Evolutionary conservation across 1,140 invertebrate genomes (phyloP).

Genomic region (Apis laboriosa): DNA sequence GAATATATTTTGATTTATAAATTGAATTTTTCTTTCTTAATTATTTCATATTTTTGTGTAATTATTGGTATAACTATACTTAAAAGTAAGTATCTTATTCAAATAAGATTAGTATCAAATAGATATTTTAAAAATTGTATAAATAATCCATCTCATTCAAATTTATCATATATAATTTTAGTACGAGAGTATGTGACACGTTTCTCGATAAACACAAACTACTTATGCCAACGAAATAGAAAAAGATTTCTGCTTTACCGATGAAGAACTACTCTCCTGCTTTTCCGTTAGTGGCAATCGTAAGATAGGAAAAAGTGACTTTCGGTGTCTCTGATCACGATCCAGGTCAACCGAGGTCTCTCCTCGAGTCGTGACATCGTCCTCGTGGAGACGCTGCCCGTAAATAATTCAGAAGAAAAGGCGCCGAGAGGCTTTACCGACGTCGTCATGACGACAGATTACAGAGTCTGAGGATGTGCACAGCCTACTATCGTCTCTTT

Average conservation of each 20-base stretch:
- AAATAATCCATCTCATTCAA: too few relatives aligned
- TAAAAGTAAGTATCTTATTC: too few relatives aligned
- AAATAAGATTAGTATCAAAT: too few relatives aligned
- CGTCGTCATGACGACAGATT: conserved; percentile 70
- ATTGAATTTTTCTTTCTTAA: too few relatives aligned
- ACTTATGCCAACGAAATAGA: conserved; percentile 39
- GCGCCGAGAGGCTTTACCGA: conserved; percentile 59
- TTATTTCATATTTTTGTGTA: too few relatives aligned
- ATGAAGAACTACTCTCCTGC: background rate
- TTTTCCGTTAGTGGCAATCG: conserved; percentile 41
- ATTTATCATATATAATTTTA: too few relatives aligned
- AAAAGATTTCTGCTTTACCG: conserved; percentile 14
- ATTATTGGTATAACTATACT: too few relatives aligned
- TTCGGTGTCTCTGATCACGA: conserved; percentile 61
- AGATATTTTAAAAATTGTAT: too few relatives aligned
- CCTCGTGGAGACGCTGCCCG: conserved; percentile 58
- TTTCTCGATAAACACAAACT: background rate
- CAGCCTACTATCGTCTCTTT: conserved; percentile 50
- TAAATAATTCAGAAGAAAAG: conserved; percentile 71
- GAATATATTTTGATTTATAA: too few relatives aligned
- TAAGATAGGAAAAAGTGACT: conserved; percentile 48
- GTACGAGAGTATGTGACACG: background rate
- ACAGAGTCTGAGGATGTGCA: conserved; percentile 61
- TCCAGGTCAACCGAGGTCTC: conserved; percentile 65
- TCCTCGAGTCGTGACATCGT: conserved; percentile 57